These are phyloP conservation scores for Smutsia gigantea DNA, from an alignment of 2,797 vertebrate genomes.

Conservation along the genomic window DNA sequence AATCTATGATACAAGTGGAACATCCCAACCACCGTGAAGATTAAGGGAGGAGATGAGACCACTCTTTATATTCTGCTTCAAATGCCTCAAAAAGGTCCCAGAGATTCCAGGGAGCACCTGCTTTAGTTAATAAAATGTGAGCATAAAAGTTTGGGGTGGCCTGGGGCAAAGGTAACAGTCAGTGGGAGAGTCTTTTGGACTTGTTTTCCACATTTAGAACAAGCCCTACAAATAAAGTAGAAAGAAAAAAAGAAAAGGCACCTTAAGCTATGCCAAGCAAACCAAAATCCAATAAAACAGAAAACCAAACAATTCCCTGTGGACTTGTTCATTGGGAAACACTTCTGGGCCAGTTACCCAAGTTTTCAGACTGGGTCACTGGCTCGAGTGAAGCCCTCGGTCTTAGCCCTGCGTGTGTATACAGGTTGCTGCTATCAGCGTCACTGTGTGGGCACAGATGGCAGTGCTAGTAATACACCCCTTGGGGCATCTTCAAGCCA, in stretches of 20 bases:
- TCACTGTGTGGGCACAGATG: background rate
- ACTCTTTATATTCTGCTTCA: slow-evolving; percentile 75
- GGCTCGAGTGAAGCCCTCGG: background rate
- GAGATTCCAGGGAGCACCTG: slow-evolving; percentile 83
- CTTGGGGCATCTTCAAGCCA: slow-evolving; percentile 35
- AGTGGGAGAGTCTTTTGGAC: slow-evolving; percentile 65
- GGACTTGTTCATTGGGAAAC: slow-evolving; percentile 40
- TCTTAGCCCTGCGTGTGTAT: background rate
- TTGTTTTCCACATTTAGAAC: slow-evolving; percentile 46
- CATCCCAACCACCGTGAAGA: slow-evolving; percentile 84
- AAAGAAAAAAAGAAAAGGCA: slow-evolving; percentile 81
- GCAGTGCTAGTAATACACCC: background rate
- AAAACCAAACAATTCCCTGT: slow-evolving; percentile 57
- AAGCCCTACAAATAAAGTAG: slow-evolving; percentile 67
- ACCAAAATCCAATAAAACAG: slow-evolving; percentile 67
- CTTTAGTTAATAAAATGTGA: slow-evolving; percentile 77
- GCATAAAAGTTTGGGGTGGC: slow-evolving; percentile 73
- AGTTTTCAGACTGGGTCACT: slow-evolving; percentile 31
- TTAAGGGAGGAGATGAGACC: slow-evolving; percentile 79
- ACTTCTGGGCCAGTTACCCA: slow-evolving; percentile 36
- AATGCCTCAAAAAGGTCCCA: slow-evolving; percentile 79
- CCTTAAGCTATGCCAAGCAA: slow-evolving; percentile 80
- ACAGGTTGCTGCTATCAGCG: background rate
- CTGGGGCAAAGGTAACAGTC: slow-evolving; percentile 79
- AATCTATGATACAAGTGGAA: slow-evolving; percentile 84